Evolutionary conservation across 2,888 invertebrate genomes (phyloP).

Genomic region (Gonocerus acuteangulatus): DNA sequence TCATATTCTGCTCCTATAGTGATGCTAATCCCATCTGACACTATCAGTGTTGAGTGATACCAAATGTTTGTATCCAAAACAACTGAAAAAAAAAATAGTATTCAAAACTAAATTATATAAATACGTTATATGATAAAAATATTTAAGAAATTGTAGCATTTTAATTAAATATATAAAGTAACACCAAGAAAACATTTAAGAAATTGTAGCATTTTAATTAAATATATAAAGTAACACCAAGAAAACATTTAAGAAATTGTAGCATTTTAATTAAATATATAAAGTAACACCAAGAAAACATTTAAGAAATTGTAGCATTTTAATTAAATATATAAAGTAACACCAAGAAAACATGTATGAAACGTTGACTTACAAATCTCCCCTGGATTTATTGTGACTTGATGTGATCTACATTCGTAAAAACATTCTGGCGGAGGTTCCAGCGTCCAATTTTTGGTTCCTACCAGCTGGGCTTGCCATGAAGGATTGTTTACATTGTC

Average conservation of each 20-base stretch:
- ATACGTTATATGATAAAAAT: background rate
- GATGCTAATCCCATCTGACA: slow-evolving; percentile 83
- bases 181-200: too few species aligned
- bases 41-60: slow-evolving; percentile 86
- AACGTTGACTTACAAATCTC: slow-evolving; percentile 78
- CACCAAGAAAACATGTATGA: too few species aligned
- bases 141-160: too few species aligned
- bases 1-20: slow-evolving; percentile 96
- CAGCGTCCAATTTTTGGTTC: slow-evolving; percentile 79
- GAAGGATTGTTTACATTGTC: slow-evolving; percentile 89
- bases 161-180: too few species aligned
- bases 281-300: too few species aligned
- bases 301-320: too few species aligned
- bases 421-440: slow-evolving; percentile 90
- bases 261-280: too few species aligned
- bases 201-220: too few species aligned
- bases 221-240: too few species aligned
- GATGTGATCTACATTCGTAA: slow-evolving; percentile 61
- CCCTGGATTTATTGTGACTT: slow-evolving; percentile 69
- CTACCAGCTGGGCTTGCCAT: slow-evolving; percentile 93
- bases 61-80: slow-evolving; percentile 69
- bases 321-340: too few species aligned
- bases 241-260: too few species aligned
- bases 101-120: background rate
- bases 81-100: slow-evolving; percentile 42